Percentiles rank a stretch among this genome's conserved stretches.
These are phyloP conservation scores for Sitta carolinensis DNA, from an alignment of 2,797 vertebrate species.

Conservation along the genomic window DNA sequence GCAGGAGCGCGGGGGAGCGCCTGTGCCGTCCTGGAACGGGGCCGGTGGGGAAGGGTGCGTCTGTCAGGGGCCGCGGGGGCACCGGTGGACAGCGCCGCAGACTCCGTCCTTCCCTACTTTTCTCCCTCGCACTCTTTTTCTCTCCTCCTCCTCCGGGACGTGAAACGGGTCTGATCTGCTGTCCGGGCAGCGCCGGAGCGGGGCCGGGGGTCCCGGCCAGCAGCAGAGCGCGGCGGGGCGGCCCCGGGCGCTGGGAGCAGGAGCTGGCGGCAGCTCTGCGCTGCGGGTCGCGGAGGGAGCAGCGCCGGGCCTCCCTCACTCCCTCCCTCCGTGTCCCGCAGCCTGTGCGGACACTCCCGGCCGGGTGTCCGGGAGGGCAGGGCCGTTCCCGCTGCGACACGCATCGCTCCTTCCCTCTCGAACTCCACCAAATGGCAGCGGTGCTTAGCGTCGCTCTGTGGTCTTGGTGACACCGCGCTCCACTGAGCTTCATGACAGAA, in stretches of 20 bases:
- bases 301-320: not conserved
- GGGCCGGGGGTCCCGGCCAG: not conserved
- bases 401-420: not conserved
- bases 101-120: no score
- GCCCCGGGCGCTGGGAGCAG: accelerated
- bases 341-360: not conserved
- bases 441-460: accelerated
- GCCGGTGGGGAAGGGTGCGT: not conserved
- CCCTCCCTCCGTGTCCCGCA: not conserved
- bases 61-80: no score
- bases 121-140: no score
- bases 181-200: not conserved
- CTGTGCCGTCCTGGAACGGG: not conserved
- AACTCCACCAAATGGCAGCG: accelerated
- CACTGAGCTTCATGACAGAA: not conserved
- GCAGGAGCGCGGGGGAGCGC: not conserved
- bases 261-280: not conserved
- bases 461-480: not conserved
- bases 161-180: accelerated
- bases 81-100: no score
- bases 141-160: no score
- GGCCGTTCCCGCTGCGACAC: accelerated
- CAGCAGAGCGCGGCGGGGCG: not conserved
- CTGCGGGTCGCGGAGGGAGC: accelerated
- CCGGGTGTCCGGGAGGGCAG: not conserved